A percentile compares a stretch with the other conserved stretches of the same genome.
These are phyloP conservation scores for Muntiacus muntjak DNA, from an alignment of 2,113 vertebrate species.

Conservation along the genomic window DNA sequence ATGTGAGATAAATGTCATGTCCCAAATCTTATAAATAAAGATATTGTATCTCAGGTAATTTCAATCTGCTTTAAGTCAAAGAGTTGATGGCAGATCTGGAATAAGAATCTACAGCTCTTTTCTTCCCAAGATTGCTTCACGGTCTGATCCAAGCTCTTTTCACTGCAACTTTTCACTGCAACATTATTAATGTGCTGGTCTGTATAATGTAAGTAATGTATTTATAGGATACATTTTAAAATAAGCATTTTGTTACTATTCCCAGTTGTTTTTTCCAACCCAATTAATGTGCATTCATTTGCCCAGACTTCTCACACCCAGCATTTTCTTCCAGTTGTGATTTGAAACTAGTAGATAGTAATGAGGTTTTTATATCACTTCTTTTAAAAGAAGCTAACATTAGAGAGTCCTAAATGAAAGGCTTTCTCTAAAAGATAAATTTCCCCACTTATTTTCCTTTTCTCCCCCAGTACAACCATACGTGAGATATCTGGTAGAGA, in stretches of 20 bases:
- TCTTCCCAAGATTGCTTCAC: background rate
- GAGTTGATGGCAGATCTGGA: background rate
- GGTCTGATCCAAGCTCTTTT: background rate
- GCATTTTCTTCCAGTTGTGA: background rate
- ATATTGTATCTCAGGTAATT: constrained; percentile 26
- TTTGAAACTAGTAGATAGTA: constrained; percentile 3
- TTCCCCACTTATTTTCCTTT: background rate
- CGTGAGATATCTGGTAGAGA: background rate
- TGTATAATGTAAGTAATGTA: background rate
- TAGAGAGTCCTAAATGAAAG: background rate
- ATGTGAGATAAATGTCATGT: constrained; percentile 14
- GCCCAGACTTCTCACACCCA: background rate
- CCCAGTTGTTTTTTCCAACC: background rate
- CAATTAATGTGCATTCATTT: background rate
- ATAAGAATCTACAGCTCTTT: background rate
- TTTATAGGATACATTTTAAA: background rate
- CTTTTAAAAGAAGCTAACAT: background rate
- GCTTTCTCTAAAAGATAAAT: background rate
- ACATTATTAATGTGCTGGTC: background rate
- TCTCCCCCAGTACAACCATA: background rate
- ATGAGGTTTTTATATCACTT: background rate
- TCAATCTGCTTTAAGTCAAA: constrained; percentile 34
- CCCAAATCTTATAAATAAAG: constrained; percentile 46
- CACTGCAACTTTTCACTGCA: background rate
- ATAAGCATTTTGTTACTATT: constrained; percentile 4